Base-by-base conservation (phyloP, 2,888 invertebrate species). In the Cephus pygmeus region DNA sequence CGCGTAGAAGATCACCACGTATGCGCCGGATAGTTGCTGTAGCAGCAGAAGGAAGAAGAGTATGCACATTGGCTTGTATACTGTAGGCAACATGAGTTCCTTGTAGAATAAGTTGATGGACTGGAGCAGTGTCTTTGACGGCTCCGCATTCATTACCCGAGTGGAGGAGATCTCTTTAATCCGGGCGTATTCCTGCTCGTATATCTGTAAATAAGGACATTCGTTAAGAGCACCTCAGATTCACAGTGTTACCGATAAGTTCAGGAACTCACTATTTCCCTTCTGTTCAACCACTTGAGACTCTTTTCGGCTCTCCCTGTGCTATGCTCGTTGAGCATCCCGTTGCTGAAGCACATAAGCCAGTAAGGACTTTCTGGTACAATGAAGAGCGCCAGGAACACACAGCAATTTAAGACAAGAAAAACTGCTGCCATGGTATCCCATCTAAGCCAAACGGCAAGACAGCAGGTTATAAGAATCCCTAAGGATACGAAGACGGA, bases 361-460 rank as follows among this genome's bases (percentile, higher is more conserved):
- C 94, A 94, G 79, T 93, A 92, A 0, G 94, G 94, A 81, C 93
- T 93, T 87, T 94, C 94, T 1, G 94, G 94, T 73, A 94, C 83
- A 12, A 92, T 87, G 35, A 89, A 89, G 1, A 93, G 85, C 0
- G 89, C 83, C 31, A 91, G 69, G 12, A 92, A 88, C 12, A 92
- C 91, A 0, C 88, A 69, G 1, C 90, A 69, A 2, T 92, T 88
- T 12, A 93, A 75, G 1, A 85, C 83, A 35, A 92, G 90, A 83
- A 92, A 93, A 11, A 92, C 87, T 12, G 92, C 88, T 0, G 93
- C 92, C 83, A 93, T 92, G 35, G 88, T 88, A 23, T 92, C 90
- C 94, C 94, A 94, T 15, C 91, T 87, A 33, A 93, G 87, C 87
- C 92, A 92, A 34, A 91, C 88, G 12, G 92, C 93, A 88, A 93